phyloP scores from a whole-genome alignment of 2,113 vertebrate species.

The Tautogolabrus adspersus region DNA sequence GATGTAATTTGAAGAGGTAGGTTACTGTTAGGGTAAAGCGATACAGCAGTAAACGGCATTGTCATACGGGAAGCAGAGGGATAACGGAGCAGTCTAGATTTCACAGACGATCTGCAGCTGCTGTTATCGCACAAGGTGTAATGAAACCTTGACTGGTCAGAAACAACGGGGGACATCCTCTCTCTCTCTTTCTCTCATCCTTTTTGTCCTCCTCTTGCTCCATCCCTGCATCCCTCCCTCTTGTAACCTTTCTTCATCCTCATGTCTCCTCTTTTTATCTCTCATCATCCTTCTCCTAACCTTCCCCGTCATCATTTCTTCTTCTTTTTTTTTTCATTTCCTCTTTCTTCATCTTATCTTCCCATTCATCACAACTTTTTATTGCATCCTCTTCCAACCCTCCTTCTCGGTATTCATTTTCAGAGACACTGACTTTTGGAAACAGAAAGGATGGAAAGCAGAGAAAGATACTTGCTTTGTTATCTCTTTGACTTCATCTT shows the following conservation, averaged over 20 bases:
- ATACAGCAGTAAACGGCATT: slow-evolving; percentile 65
- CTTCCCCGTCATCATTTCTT: slow-evolving; percentile 10
- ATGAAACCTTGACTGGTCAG: slow-evolving; percentile 67
- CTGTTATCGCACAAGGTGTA: slow-evolving; percentile 62
- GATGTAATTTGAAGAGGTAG: slow-evolving; percentile 75
- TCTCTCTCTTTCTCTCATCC: not conserved
- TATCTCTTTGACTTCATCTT: slow-evolving; percentile 48
- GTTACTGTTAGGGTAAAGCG: slow-evolving; percentile 73
- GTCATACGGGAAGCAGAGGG: slow-evolving; percentile 71
- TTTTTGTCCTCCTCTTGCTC: slow-evolving; percentile 33
- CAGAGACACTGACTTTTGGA: slow-evolving; percentile 15
- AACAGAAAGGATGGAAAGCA: not conserved
- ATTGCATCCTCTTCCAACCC: not conserved
- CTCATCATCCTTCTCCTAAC: slow-evolving; percentile 27
- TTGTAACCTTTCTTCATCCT: slow-evolving; percentile 44
- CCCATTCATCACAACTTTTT: slow-evolving; percentile 17
- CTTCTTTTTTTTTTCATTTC: slow-evolving; percentile 32
- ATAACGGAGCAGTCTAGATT: slow-evolving; percentile 73
- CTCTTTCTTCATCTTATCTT: slow-evolving; percentile 24
- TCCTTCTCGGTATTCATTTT: slow-evolving; percentile 1
- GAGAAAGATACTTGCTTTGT: slow-evolving; percentile 7
- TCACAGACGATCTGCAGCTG: slow-evolving; percentile 68
- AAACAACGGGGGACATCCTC: slow-evolving; percentile 49
- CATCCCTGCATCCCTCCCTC: not conserved
- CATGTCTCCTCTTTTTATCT: slow-evolving; percentile 36